Conservation (phyloP, 2,797 vertebrate genomes). For the Trichosurus vulpecula region DNA sequence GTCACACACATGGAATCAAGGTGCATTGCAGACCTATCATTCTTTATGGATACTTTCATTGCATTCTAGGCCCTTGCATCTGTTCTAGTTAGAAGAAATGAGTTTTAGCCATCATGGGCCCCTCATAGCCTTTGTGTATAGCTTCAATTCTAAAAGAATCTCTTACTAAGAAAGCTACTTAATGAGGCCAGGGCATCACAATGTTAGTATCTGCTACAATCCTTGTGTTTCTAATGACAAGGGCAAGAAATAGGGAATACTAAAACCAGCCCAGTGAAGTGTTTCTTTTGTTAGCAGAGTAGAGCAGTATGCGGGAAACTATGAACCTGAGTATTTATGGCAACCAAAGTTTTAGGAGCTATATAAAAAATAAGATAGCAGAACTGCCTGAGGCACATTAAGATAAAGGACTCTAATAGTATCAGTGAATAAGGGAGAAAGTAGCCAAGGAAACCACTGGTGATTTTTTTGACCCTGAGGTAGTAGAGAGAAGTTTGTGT, state of each 20-base stretch:
- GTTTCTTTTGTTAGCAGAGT: slow-evolving; percentile 17
- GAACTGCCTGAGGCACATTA: slow-evolving; percentile 56
- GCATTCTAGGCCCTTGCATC: background rate
- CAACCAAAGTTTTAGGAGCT: slow-evolving; percentile 69
- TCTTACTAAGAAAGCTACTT: slow-evolving; percentile 33
- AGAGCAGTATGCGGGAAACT: slow-evolving; percentile 37
- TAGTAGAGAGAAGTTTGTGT: slow-evolving; percentile 9
- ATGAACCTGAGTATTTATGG: slow-evolving; percentile 70
- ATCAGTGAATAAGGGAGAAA: slow-evolving; percentile 53
- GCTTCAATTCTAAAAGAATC: slow-evolving; percentile 39
- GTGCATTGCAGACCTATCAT: background rate
- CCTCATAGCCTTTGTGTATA: slow-evolving; percentile 1
- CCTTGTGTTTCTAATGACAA: slow-evolving; percentile 69
- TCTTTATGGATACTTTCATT: slow-evolving; percentile 28
- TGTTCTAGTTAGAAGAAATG: background rate
- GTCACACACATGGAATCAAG: background rate
- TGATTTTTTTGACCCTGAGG: slow-evolving; percentile 47
- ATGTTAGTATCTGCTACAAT: slow-evolving; percentile 49
- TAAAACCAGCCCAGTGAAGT: slow-evolving; percentile 58
- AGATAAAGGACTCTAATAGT: slow-evolving; percentile 58
- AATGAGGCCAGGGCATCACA: slow-evolving; percentile 34
- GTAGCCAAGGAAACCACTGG: slow-evolving; percentile 12
- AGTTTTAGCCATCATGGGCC: background rate
- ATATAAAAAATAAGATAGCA: slow-evolving; percentile 48
- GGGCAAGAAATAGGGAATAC: slow-evolving; percentile 65